Evolutionary conservation across 2,888 invertebrate species (phyloP), one percentile per base, ranked within the genome.

Genomic region (Phyto melanocephala): DNA sequence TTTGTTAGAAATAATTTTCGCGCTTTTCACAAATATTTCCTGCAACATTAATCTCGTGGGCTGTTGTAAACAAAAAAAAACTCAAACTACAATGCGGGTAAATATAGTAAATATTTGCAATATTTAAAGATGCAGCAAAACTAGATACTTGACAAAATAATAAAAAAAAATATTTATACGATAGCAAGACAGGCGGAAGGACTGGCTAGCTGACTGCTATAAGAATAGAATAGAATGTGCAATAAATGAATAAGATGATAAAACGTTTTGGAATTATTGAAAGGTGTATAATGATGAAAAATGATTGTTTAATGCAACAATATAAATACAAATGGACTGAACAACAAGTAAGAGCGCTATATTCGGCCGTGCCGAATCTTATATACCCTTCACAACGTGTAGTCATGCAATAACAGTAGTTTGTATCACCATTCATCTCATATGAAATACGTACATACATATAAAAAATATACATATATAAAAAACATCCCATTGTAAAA

Each of bases 1-100:
- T 82, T 82, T 82, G 82, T 82, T 79, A 82, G 82, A 82, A 82
- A 75, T 82, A 79, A 82, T 82, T 82, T 82, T 82, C 78, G 82
- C 82, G 82, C 82, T 75, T 82, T 82, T 79, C 77, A 82, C 67
- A 76, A 83, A 83, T 83, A 83, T 83, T 80, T 83, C 83, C 83
- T 79, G 82, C 70, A 82, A 82, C 82, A 82, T 82, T 82, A 82
- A 82, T 82, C 82, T 82, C 82, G 79, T 82, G 75, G 81, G 82
- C 37, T 82, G 79, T 45, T 82, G 79, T 54, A 75, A 63, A 67
- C 6, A 62, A 54, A 58, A 13, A 58, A 20, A 8, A 37, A 65
- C 33, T 47, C 56, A 58, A 40, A 65, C 56, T 42, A 65, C 75
- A 79, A 82, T 82, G 82, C 82, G 74, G 82, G 82, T 82, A 82